Evolutionary conservation across 2,797 vertebrate genomes (phyloP).

Genomic region (Loriculus beryllinus): DNA sequence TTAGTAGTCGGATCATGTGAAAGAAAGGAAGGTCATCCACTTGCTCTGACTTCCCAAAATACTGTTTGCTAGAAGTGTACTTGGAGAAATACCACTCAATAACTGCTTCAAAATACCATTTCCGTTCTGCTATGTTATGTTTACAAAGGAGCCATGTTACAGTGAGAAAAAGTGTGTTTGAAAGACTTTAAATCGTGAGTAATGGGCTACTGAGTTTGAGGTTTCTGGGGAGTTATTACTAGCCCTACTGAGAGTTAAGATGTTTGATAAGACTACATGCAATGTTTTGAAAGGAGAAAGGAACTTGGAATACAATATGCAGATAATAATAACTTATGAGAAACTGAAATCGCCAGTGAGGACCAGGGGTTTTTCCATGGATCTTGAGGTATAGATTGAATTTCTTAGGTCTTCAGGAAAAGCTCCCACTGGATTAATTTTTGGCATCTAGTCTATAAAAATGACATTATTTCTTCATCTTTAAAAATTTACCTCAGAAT

Average conservation of each 20-base stretch:
- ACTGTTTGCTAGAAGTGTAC: neutral
- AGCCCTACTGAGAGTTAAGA: neutral
- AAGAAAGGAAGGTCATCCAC: neutral
- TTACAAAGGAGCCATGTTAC: neutral
- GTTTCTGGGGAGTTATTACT: neutral
- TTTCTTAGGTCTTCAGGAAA: neutral
- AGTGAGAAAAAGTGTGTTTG: neutral
- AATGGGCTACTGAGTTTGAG: neutral
- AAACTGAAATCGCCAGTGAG: neutral
- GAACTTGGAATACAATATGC: neutral
- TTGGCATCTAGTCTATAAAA: neutral
- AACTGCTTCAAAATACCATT: neutral
- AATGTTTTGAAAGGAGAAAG: neutral
- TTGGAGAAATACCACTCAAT: neutral
- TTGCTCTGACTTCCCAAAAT: neutral
- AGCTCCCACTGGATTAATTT: neutral
- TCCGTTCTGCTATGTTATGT: neutral
- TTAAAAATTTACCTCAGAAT: neutral
- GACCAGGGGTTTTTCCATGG: neutral
- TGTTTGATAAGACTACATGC: neutral
- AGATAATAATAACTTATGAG: neutral
- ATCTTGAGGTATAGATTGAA: neutral
- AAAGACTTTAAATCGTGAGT: neutral
- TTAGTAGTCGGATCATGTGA: neutral
- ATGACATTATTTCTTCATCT: neutral